Conservation (phyloP, 2,888 invertebrate genomes). For the Heliconius erato region DNA sequence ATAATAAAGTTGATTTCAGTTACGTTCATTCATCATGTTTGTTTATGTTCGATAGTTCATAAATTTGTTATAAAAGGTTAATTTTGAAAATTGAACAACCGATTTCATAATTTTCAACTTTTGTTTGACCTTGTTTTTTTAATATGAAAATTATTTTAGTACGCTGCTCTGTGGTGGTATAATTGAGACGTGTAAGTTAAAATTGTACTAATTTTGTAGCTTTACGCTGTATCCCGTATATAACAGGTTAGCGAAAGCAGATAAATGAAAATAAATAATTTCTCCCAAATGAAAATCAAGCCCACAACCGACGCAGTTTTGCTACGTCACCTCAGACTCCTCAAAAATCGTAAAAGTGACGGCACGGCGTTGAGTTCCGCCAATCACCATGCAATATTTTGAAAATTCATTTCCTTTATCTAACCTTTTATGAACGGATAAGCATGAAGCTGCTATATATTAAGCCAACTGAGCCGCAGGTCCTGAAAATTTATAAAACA, state of each 20-base stretch:
- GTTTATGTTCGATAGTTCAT: constrained; percentile 1
- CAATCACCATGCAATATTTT: neutral
- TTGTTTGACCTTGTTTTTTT: neutral
- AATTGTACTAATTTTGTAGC: too few species aligned
- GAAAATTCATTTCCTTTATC: too few species aligned
- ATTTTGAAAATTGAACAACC: neutral
- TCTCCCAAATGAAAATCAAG: too few species aligned
- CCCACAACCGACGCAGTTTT: neutral
- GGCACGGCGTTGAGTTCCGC: neutral
- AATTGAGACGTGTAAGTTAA: too few species aligned
- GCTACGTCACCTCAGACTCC: too few species aligned
- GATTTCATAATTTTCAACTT: neutral
- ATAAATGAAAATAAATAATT: too few species aligned
- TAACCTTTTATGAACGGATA: too few species aligned
- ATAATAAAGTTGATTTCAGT: constrained; percentile 17
- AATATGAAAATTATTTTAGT: too few species aligned
- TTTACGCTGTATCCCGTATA: too few species aligned
- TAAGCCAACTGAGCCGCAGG: neutral
- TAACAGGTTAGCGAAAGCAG: too few species aligned
- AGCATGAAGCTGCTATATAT: neutral
- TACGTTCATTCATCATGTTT: constrained; percentile 13
- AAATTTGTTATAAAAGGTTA: neutral
- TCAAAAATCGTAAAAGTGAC: neutral
- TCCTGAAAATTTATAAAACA: neutral
- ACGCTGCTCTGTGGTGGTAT: too few species aligned